Conservation (phyloP, 2,113 vertebrate genomes). For the Cyanoramphus novaezelandiae region DNA sequence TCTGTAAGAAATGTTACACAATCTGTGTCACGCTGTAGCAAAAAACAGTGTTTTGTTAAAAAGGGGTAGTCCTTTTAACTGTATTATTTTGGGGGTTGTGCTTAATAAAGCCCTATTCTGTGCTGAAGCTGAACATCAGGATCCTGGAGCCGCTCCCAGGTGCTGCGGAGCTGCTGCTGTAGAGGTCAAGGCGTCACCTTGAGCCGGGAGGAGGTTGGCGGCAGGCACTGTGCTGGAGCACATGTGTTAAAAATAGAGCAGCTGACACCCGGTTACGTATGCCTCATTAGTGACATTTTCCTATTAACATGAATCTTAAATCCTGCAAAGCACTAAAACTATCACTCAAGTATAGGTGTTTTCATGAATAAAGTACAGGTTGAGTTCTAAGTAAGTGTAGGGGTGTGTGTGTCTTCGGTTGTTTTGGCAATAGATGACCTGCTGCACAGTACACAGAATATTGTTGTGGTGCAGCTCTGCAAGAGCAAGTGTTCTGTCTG, state of each 20-base stretch:
- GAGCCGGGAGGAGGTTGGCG: not conserved
- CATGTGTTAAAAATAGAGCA: not conserved
- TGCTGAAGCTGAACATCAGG: not conserved
- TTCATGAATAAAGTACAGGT: accelerated
- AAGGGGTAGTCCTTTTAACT: accelerated
- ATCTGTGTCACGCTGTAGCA: accelerated
- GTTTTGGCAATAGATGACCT: not conserved
- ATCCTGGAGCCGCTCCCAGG: not conserved
- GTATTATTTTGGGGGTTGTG: accelerated
- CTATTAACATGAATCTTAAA: not conserved
- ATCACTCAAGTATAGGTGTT: accelerated
- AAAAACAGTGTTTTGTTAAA: too few relatives aligned
- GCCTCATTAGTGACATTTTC: not conserved
- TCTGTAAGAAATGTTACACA: not conserved
- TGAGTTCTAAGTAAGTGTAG: not conserved
- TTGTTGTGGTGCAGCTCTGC: not conserved
- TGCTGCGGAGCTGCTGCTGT: not conserved
- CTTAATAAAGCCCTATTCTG: accelerated
- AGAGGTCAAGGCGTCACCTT: not conserved
- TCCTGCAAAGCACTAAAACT: not conserved
- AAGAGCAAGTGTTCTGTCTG: not conserved
- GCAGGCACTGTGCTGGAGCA: not conserved
- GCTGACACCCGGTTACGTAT: accelerated
- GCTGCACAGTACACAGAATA: accelerated
- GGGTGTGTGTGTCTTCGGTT: not conserved